Evolutionary conservation across 2,113 vertebrate species (phyloP), one percentile per base, ranked within the genome.

Genomic region (Acanthochromis polyacanthus): DNA sequence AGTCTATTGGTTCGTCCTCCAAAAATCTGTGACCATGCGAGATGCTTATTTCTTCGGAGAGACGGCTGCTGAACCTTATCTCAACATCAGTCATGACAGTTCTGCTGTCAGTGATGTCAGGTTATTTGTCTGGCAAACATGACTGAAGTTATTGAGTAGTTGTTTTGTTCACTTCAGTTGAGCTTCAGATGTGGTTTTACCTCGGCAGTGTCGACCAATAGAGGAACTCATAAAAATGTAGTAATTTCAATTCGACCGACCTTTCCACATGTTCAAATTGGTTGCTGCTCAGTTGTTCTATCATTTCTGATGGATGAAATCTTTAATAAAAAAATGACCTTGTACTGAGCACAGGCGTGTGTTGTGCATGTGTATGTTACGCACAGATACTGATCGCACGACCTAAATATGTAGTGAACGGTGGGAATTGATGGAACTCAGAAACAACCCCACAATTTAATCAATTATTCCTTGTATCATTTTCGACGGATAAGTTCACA

Each of bases 21-120:
- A 62, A 45, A 85, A 57, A 78, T 64, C 60, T 56, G 53, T 9
- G 53, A 67, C 61, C 63, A 57, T 51, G 38, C 22, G 58, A 62
- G 57, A 66, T 19, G 53, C 48, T 56, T 11, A 0, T 5, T 43
- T 56, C 2, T 0, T 53, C 38, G n/a, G 19, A 15, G 40, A 68
- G 56, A 80, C 51, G 53, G 17, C 52, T 32, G 3, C 43, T 38
- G 22, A 72, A 28, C 48, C 67, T 48, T 61, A 78, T 40, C 61
- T 46, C 58, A 36, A 10, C 48, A 55, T 62, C 56, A 50, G 23
- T 25, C 0, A 0, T 48, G 43, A 64, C 64, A 50, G 5, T 25
- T 55, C 12, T 19, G 11, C 48, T 60, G 68, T 55, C 52, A 32
- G 11, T 50, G 61, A 65, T 45, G 40, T 82, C 73, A 61, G 62